phyloP scores from a whole-genome alignment of 1,140 invertebrate genomes.

The Ips nitidus region DNA sequence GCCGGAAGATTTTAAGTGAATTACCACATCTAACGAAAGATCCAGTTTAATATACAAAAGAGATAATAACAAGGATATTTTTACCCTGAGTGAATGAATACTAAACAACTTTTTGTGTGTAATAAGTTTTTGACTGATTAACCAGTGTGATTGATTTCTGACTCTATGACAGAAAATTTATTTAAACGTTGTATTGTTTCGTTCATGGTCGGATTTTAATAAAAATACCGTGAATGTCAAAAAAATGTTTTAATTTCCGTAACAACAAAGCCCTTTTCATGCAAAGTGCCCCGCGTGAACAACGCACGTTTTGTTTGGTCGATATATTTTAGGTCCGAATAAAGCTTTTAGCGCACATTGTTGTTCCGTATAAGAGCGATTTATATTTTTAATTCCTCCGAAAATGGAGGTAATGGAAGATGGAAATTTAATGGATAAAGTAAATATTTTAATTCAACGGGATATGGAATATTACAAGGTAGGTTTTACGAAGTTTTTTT shows the following conservation, averaged over 20 bases:
- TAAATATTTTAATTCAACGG: conserved; percentile 73
- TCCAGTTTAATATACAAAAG: too few species aligned
- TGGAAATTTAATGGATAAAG: conserved; percentile 80
- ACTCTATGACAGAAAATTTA: too few species aligned
- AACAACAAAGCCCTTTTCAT: not conserved
- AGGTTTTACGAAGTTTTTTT: conserved; percentile 18
- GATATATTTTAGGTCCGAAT: conserved; percentile 17
- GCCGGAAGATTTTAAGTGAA: too few species aligned
- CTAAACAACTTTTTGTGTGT: too few species aligned
- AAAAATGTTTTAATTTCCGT: conserved; percentile 4
- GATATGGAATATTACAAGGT: conserved; percentile 81
- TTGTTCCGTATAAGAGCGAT: conserved; percentile 3
- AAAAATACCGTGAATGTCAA: not conserved
- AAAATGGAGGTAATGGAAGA: conserved; percentile 82
- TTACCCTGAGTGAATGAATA: too few species aligned
- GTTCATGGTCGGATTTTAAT: too few species aligned
- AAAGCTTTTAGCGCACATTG: conserved; percentile 23
- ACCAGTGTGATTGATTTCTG: too few species aligned
- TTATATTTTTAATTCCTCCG: conserved; percentile 16
- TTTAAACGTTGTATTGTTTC: too few species aligned
- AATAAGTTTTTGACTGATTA: too few species aligned
- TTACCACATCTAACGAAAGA: too few species aligned
- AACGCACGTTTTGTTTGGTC: conserved; percentile 27
- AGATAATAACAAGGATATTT: too few species aligned
- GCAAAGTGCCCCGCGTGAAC: not conserved